Conservation (phyloP, 2,797 vertebrate genomes). For the Myotis planiceps region DNA sequence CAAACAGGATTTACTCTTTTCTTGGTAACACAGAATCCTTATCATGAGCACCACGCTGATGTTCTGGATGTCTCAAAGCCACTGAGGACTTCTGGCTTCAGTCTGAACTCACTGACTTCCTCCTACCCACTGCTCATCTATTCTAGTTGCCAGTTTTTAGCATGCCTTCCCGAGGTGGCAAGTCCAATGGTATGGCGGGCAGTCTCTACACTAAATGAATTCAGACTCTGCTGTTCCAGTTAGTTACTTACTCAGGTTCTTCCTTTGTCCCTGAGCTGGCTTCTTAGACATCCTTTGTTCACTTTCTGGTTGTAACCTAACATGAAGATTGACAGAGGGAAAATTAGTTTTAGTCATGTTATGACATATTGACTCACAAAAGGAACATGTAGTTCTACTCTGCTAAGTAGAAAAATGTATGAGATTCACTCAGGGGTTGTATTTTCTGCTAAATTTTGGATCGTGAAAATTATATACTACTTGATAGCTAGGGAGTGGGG, state of each 20-base stretch:
- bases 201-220: background rate
- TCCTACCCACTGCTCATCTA: background rate
- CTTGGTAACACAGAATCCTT: background rate
- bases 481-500: background rate
- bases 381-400: background rate
- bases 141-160: background rate
- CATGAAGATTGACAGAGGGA: background rate
- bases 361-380: background rate
- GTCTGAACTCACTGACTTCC: background rate
- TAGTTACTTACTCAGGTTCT: background rate
- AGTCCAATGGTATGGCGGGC: background rate
- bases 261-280: background rate
- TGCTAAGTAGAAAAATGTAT: background rate
- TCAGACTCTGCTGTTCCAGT: background rate
- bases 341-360: slow-evolving; percentile 9
- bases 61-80: background rate
- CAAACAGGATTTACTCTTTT: background rate
- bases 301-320: background rate
- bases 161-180: background rate
- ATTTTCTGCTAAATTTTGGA: background rate
- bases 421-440: background rate
- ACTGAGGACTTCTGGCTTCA: background rate
- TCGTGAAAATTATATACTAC: background rate
- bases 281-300: background rate
- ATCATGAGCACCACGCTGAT: background rate